Conservation (phyloP, 2,888 invertebrate genomes). For the Drosophila anomalata region DNA sequence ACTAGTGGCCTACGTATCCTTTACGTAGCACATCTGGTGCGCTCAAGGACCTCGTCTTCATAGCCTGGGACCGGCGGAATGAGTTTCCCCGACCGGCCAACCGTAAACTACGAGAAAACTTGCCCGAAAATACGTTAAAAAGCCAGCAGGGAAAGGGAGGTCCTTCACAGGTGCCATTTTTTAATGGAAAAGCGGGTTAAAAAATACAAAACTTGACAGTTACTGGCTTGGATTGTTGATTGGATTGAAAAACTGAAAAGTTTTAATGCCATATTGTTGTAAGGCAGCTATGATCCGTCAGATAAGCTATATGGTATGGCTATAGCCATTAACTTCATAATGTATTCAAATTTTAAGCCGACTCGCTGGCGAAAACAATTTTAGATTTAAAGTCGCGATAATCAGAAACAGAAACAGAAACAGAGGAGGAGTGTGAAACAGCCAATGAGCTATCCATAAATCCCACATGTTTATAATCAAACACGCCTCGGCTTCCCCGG, state of each 20-base stretch:
- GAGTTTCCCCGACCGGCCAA: conserved; percentile 51
- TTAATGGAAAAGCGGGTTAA: conserved; percentile 18
- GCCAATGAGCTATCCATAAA: conserved; percentile 72
- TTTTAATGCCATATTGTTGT: conserved; percentile 10
- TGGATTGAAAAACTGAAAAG: conserved; percentile 47
- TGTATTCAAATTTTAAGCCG: conserved; percentile 70
- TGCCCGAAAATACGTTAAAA: conserved; percentile 64
- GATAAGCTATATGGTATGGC: conserved; percentile 24
- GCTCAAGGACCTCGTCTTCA: conserved; percentile 38
- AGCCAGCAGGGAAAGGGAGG: conserved; percentile 19
- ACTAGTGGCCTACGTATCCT: conserved; percentile 26
- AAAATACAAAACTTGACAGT: conserved; percentile 27
- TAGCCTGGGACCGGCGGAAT: conserved; percentile 6
- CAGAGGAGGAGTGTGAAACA: conserved; percentile 33
- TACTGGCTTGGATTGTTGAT: conserved; percentile 27
- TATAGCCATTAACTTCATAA: conserved; percentile 28
- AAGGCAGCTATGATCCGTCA: conserved; percentile 24
- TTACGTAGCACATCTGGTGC: conserved; percentile 28
- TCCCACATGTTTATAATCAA: conserved; percentile 80
- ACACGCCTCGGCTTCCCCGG: conserved; percentile 56
- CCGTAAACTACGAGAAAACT: conserved; percentile 63
- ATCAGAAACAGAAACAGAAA: conserved; percentile 14
- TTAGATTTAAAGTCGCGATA: conserved; percentile 64
- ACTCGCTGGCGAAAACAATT: conserved; percentile 29
- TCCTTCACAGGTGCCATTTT: conserved; percentile 49